Conservation (phyloP, 2,797 vertebrate genomes). For the Chiroxiphia lanceolata region DNA sequence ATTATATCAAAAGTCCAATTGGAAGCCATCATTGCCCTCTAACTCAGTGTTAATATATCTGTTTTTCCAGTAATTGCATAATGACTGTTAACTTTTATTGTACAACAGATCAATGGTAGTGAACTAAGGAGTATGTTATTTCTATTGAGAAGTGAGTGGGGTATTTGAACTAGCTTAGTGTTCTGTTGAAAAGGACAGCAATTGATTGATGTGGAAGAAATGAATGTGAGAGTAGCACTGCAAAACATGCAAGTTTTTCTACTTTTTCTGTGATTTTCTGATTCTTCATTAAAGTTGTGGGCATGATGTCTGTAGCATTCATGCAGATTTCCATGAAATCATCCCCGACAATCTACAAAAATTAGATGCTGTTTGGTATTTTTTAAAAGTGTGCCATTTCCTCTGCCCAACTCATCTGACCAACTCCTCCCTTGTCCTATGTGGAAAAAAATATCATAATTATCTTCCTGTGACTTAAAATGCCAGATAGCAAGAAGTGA, state of each 20-base stretch:
- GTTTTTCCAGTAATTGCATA: conserved; percentile 42
- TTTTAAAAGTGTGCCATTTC: background rate
- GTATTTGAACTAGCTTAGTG: background rate
- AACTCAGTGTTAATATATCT: background rate
- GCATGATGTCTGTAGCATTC: background rate
- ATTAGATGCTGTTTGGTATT: background rate
- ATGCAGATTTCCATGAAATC: background rate
- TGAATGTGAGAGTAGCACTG: background rate
- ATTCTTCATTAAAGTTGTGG: background rate
- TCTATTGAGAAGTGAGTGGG: conserved; percentile 13
- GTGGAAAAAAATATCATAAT: background rate
- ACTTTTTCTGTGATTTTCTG: background rate
- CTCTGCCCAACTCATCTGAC: background rate
- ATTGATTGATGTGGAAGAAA: conserved; percentile 26
- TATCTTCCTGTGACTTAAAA: background rate
- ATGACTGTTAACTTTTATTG: conserved; percentile 47
- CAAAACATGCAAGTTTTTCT: background rate
- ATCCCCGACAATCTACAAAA: background rate
- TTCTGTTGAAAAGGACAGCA: conserved; percentile 15
- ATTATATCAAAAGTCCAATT: background rate
- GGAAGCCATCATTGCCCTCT: background rate
- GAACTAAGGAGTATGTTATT: conserved; percentile 2
- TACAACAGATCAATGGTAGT: conserved; percentile 36
- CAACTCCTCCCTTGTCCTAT: background rate
- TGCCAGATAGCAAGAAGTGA: background rate